These are phyloP conservation scores for Neodiprion virginianus DNA, from an alignment of 1,140 invertebrate genomes.

Conservation along the genomic window DNA sequence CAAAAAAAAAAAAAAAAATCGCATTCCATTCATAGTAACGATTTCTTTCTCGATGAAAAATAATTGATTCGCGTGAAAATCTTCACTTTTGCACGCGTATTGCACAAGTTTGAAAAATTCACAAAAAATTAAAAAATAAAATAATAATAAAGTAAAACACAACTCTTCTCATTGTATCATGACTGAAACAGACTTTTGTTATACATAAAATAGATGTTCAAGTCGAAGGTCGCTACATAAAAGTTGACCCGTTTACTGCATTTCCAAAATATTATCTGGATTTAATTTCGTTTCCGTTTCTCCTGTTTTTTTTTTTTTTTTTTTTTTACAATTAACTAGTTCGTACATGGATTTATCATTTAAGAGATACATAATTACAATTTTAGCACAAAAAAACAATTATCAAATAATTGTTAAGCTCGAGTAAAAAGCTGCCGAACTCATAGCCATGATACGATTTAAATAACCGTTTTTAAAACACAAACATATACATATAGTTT, in stretches of 20 bases:
- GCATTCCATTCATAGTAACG: background rate
- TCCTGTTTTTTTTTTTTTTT: constrained; percentile 9
- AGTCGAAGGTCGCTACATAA: background rate
- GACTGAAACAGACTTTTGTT: constrained; percentile 34
- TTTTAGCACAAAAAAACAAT: background rate
- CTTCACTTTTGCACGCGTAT: constrained; percentile 30
- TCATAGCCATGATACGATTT: background rate
- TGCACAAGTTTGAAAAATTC: constrained; percentile 38
- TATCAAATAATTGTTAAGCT: background rate
- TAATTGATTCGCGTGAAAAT: background rate
- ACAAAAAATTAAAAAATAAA: too few relatives aligned
- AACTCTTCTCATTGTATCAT: constrained; percentile 56
- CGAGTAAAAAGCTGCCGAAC: background rate
- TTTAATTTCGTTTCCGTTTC: constrained; percentile 11
- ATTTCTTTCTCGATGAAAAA: background rate
- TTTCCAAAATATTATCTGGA: background rate
- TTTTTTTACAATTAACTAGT: constrained; percentile 18
- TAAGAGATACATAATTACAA: constrained; percentile 10
- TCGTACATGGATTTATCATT: constrained; percentile 22
- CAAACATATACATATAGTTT: too few relatives aligned
- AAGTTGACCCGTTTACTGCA: constrained; percentile 1
- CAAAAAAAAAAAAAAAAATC: background rate
- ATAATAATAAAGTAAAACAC: constrained; percentile 10
- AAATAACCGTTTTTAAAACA: too few relatives aligned
- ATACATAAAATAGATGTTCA: constrained; percentile 2